These are phyloP conservation scores for Plutella xylostella DNA, from an alignment of 2,888 invertebrate genomes.

Conservation along the genomic window DNA sequence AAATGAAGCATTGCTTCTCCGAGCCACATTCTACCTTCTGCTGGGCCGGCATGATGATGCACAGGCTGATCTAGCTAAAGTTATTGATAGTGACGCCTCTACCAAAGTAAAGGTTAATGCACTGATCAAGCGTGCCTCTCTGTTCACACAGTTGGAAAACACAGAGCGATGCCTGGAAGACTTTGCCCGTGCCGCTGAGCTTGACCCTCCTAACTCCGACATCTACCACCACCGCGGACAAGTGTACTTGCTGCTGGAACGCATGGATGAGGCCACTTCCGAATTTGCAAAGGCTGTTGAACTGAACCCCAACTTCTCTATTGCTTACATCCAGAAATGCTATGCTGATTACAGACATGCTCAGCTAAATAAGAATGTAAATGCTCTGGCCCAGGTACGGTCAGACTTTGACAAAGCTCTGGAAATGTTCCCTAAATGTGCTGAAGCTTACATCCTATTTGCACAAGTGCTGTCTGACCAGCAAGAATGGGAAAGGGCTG, in stretches of 20 bases:
- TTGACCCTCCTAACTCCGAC: constrained; percentile 87
- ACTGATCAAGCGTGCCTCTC: constrained; percentile 87
- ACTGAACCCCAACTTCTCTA: constrained; percentile 85
- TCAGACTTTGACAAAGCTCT: constrained; percentile 80
- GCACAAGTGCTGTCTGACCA: constrained; percentile 92
- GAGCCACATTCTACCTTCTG: constrained; percentile 87
- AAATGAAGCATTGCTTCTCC: constrained; percentile 80
- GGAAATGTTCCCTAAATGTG: constrained; percentile 83
- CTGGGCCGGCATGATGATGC: constrained; percentile 81
- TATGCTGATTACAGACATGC: constrained; percentile 87
- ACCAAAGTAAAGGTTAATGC: constrained; percentile 83
- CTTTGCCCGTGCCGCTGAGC: constrained; percentile 80
- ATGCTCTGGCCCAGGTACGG: constrained; percentile 74
- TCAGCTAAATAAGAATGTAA: constrained; percentile 70
- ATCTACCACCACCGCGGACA: constrained; percentile 94
- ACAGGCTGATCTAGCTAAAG: constrained; percentile 76
- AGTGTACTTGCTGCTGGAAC: constrained; percentile 85
- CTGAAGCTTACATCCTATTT: constrained; percentile 89
- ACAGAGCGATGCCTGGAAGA: constrained; percentile 80
- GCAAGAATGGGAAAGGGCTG: constrained; percentile 85
- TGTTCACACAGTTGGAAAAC: constrained; percentile 83
- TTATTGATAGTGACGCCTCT: constrained; percentile 75
- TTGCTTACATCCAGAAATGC: constrained; percentile 91
- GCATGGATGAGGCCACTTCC: constrained; percentile 80
- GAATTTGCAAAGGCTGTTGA: constrained; percentile 88